Evolutionary conservation across 2,888 invertebrate genomes (phyloP), one percentile per base, ranked within the genome.

Genomic region (Lithodes maja): DNA sequence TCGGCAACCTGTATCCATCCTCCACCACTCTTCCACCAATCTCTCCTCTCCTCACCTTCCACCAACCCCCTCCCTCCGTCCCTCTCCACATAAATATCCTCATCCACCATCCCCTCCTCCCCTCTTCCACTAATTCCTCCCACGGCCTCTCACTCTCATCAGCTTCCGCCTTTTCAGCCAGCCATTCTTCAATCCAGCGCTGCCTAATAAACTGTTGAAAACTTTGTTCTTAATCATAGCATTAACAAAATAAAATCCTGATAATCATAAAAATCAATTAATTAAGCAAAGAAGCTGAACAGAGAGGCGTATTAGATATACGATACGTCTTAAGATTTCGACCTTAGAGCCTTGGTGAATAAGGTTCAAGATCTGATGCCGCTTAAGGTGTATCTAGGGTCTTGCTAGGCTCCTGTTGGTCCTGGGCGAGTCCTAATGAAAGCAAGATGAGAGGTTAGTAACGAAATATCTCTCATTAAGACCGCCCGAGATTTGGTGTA

Each of bases 231-330:
- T 91, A 91, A 91, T 91, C 91, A 91, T 88, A 91, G 91, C 90
- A 91, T 91, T 91, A 91, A 85, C 89, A 82, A 84, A 85, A 90
- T 91, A 91, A 91, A 91, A 91, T 81, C 52, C 68, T 81, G 83
- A 87, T 91, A 91, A 91, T 91, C 91, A 90, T 86, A 91, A 91
- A 91, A 91, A 91, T 90, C 91, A 91, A 91, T 91, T 91, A 91
- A 91, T 91, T 91, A 91, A 91, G 88, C 83, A 91, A 90, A 91
- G 91, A 90, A 90, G 91, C 83, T 79, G 85, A 82, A 85, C 74
- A 50, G 2, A 83, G 77, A 15, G 87, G 74, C 82, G 17, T 50
- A 33, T 33, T 0, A 33, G 33, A 33, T 0, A 33, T 0, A 0
- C 33, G 33, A 33, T 0, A 33, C 0, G 33, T 33, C 33, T 0